These are phyloP conservation scores for Antennarius striatus DNA, from an alignment of 2,113 vertebrate species.

Conservation along the genomic window DNA sequence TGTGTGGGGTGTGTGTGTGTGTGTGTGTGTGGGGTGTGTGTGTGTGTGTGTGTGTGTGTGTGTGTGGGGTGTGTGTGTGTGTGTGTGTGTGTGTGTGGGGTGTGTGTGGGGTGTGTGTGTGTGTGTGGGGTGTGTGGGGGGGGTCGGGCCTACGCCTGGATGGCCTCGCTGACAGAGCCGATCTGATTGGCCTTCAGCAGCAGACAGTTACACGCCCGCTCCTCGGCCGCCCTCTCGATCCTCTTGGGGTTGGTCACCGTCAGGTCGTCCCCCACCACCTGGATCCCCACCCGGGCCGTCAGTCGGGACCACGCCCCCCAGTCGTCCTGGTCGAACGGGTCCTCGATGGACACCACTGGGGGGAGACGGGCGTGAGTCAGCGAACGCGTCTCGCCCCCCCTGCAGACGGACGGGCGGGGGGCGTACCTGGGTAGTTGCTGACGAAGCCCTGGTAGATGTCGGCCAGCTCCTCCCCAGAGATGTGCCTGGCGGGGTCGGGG, in stretches of 20 bases:
- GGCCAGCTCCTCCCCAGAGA: conserved; percentile 87
- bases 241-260: conserved; percentile 94
- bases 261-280: conserved; percentile 94
- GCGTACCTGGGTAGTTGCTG: conserved; percentile 91
- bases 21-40: too few species aligned
- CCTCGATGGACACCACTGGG: conserved; percentile 95
- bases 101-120: background rate
- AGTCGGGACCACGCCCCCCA: conserved; percentile 95
- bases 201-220: conserved; percentile 94
- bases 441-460: conserved; percentile 95
- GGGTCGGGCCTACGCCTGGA: conserved; percentile 86
- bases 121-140: background rate
- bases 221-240: conserved; percentile 92
- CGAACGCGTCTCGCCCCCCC: too few species aligned
- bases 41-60: too few species aligned
- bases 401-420: too few species aligned
- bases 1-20: too few species aligned
- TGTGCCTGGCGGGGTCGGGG: conserved; percentile 86
- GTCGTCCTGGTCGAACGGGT: conserved; percentile 96
- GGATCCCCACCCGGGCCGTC: conserved; percentile 90
- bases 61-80: too few species aligned
- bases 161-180: conserved; percentile 91
- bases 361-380: background rate
- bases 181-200: conserved; percentile 98
- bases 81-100: too few species aligned